Evolutionary conservation across 2,888 invertebrate genomes (phyloP).

Genomic region (Netelia virgata): DNA sequence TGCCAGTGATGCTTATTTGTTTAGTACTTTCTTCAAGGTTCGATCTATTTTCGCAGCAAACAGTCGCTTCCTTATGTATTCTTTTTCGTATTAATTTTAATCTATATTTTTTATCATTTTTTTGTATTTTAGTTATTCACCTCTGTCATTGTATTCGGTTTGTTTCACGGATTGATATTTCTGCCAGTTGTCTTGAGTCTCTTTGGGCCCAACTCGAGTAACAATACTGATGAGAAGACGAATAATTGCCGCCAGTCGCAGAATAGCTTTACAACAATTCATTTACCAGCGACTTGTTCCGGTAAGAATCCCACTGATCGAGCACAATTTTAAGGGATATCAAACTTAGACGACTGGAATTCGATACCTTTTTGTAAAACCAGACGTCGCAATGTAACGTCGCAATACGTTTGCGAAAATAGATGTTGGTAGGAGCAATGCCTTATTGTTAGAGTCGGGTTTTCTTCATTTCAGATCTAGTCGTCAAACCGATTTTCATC

Average conservation of each 20-base stretch:
- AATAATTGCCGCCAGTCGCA: slow-evolving; percentile 35
- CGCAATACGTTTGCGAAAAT: background rate
- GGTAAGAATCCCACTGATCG: slow-evolving; percentile 1
- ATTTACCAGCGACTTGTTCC: slow-evolving; percentile 31
- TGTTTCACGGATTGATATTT: slow-evolving; percentile 86
- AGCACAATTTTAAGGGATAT: background rate
- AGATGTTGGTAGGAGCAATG: too few species aligned
- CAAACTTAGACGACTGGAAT: too few species aligned
- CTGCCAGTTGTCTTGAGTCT: slow-evolving; percentile 85
- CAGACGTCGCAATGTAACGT: too few species aligned
- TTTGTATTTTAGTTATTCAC: slow-evolving; percentile 84
- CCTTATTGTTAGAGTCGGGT: too few species aligned
- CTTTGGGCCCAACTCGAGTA: slow-evolving; percentile 81
- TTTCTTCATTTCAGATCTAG: slow-evolving; percentile 31
- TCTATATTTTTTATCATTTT: slow-evolving; percentile 12
- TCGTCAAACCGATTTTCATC: slow-evolving; percentile 14
- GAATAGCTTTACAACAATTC: slow-evolving; percentile 55
- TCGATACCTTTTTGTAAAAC: too few species aligned
- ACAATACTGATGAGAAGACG: slow-evolving; percentile 39
- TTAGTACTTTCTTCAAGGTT: slow-evolving; percentile 86
- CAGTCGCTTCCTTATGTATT: background rate
- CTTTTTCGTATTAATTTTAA: background rate
- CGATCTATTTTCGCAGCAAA: slow-evolving; percentile 8
- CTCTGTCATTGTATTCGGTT: slow-evolving; percentile 85
- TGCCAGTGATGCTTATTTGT: slow-evolving; percentile 85